Base-by-base conservation (phyloP, 1,140 invertebrate genomes). In the Temnothorax curvispinosus region DNA sequence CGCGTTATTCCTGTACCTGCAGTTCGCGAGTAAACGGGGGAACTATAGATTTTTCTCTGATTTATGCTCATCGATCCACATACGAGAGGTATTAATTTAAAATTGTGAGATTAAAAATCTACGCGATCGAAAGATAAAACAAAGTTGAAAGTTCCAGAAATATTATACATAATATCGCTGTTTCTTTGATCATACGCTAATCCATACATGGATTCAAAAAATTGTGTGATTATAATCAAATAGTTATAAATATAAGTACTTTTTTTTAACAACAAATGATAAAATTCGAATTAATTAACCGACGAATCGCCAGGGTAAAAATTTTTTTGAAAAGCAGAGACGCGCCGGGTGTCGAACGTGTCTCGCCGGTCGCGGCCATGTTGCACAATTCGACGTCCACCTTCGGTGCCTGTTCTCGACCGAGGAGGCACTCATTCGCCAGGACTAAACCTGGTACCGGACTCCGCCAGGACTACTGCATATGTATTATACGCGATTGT, bases 401-500 rank as follows among this genome's bases (percentile, higher is more conserved):
- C 88, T 90, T 90, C 92, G 89, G 87, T 89, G 90, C 90, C 91
- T 89, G 89, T 88, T 91, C 86, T 58, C 82, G 89, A 75, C 52
- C 80, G 80, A 87, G 89, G 86, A 89, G 41, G 6, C 90, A 87
- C 88, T 87, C 90, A 88, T 90, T 89, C 85, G 88, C 82, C 87
- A 87, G 89, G 86, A 89, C 91, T 89, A 90, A 90, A 85, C 80
- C 92, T 32, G 64, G 89, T 91, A 90, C 71, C 90, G 90, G 93
- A 85, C 77, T 90, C 58, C 80, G 74, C 76, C 89, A 72, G 89
- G 90, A 89, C 93, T 94, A 92, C 93, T 95, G 93, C 94, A 95
- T 94, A 95, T 95, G 94, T 94, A 95, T 95, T 94, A 95, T 94
- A 94, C 93, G 94, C 94, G 94, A 95, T 94, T 95, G 94, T 94